Percentiles rank a stretch among this genome's conserved stretches.
Evolutionary conservation across 2,888 invertebrate species (phyloP).

Genomic region (Anticlea derivata): DNA sequence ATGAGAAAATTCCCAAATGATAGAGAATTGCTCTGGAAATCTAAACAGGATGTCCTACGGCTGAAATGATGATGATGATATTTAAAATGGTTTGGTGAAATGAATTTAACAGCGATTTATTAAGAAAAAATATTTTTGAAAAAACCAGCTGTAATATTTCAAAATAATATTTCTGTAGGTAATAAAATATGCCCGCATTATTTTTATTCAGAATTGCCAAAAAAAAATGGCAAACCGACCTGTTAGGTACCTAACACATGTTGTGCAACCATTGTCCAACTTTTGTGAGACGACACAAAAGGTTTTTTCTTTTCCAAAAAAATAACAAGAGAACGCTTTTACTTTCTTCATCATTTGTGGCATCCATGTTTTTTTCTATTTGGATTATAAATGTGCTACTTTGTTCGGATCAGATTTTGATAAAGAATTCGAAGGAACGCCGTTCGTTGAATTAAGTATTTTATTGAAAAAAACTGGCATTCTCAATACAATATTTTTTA

Average conservation of each 20-base stretch:
- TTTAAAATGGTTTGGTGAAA: no score
- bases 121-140: no score
- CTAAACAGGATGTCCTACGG: no score
- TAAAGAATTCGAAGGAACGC: background rate
- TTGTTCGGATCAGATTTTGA: background rate
- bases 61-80: no score
- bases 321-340: slow-evolving; percentile 69
- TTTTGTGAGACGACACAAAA: slow-evolving; percentile 55
- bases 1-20: no score
- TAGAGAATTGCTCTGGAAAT: no score
- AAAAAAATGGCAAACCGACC: slow-evolving; percentile 41
- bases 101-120: no score
- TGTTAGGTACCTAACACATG: slow-evolving; percentile 54
- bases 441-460: no score
- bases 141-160: no score
- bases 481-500: no score
- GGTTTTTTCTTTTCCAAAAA: slow-evolving; percentile 48
- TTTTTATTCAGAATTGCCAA: slow-evolving; percentile 1
- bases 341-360: slow-evolving; percentile 60
- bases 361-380: slow-evolving; percentile 6
- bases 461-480: no score
- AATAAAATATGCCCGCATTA: slow-evolving; percentile 19
- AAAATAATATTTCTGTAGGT: no score
- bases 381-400: slow-evolving; percentile 9
- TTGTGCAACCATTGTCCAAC: slow-evolving; percentile 60